Evolutionary conservation across 2,113 vertebrate genomes (phyloP).

Genomic region (Python bivittatus): DNA sequence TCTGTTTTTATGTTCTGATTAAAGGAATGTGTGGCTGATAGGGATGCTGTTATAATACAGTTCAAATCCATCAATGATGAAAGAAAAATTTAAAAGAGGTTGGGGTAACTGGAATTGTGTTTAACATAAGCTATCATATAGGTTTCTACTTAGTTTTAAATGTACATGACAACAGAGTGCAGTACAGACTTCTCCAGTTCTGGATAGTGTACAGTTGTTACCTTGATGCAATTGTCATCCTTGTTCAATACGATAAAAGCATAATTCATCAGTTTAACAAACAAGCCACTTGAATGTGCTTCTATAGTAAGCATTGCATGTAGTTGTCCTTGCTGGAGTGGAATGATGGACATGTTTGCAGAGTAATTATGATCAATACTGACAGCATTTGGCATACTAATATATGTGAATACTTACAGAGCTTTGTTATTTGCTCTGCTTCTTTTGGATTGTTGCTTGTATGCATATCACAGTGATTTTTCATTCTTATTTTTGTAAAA

Average conservation of each 20-base stretch:
- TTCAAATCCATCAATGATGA: not conserved
- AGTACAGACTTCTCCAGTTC: not conserved
- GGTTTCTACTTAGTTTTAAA: not conserved
- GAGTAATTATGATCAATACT: not conserved
- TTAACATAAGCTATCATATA: not conserved
- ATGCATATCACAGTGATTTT: not conserved
- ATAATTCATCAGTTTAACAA: not conserved
- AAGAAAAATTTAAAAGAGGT: not conserved
- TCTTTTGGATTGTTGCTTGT: conserved; percentile 37
- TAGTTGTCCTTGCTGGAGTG: not conserved
- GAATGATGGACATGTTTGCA: not conserved
- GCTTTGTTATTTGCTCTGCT: conserved; percentile 32
- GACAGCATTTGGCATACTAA: not conserved
- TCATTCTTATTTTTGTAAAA: not conserved
- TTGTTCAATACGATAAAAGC: not conserved
- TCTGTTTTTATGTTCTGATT: not conserved
- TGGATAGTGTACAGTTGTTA: not conserved
- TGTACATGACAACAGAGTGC: not conserved
- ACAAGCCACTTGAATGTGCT: not conserved
- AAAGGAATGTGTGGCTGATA: not conserved
- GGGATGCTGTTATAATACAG: not conserved
- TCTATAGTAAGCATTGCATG: not conserved
- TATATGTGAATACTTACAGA: conserved; percentile 7
- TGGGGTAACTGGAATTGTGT: not conserved
- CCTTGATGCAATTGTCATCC: not conserved